Percentiles rank a stretch among this genome's conserved stretches.
Conservation (phyloP, 2,888 invertebrate species). For the Julus scandinavius region DNA sequence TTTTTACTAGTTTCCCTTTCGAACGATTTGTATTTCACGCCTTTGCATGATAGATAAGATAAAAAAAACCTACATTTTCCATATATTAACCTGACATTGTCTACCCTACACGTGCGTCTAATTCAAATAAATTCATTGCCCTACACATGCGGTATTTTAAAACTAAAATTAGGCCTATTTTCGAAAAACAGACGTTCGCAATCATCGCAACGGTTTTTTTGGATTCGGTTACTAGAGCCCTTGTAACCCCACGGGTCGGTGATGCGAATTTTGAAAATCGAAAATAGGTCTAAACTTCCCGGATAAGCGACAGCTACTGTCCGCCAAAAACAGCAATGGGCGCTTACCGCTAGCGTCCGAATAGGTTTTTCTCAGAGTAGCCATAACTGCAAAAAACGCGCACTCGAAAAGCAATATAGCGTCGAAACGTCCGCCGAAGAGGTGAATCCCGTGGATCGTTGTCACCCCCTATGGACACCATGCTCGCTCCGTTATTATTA, state of each 20-base stretch:
- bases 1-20: no score
- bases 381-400: not conserved
- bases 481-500: constrained; percentile 59
- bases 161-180: not conserved
- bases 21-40: no score
- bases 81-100: not conserved
- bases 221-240: not conserved
- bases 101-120: not conserved
- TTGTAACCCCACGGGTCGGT: not conserved
- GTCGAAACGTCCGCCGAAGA: not conserved
- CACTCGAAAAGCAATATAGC: not conserved
- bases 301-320: not conserved
- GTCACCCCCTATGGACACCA: constrained; percentile 52
- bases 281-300: not conserved
- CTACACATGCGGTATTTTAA: not conserved
- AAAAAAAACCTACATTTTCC: not conserved
- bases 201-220: not conserved
- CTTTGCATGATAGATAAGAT: no score
- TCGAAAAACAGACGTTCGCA: not conserved
- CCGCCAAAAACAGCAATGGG: not conserved
- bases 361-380: not conserved
- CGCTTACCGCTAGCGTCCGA: constrained; percentile 7
- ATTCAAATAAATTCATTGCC: no score
- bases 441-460: constrained; percentile 20
- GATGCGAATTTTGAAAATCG: not conserved